Conservation (phyloP, 2,888 invertebrate species). For the Erpobdella octoculata region DNA sequence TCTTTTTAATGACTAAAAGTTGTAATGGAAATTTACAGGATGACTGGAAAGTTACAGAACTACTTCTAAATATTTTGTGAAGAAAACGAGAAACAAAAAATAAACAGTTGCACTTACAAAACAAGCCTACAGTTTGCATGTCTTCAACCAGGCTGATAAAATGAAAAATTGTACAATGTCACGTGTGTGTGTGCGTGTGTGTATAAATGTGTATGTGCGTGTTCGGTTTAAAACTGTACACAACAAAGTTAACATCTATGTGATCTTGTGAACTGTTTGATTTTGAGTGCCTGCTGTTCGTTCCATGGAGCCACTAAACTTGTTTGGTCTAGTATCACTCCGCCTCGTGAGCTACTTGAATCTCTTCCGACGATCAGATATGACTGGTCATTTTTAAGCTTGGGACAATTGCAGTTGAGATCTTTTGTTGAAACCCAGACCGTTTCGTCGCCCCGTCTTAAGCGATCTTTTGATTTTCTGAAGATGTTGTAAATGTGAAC, state of each 20-base stretch:
- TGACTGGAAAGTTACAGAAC: neutral
- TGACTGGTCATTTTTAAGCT: constrained; percentile 62
- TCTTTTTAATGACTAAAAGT: neutral
- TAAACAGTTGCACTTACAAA: no score
- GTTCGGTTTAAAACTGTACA: no score
- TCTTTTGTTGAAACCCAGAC: constrained; percentile 80
- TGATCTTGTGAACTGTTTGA: constrained; percentile 21
- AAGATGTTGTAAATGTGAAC: constrained; percentile 71
- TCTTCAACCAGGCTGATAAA: neutral
- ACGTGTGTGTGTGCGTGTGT: neutral
- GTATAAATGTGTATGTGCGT: neutral
- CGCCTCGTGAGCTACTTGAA: constrained; percentile 28
- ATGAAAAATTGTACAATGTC: neutral
- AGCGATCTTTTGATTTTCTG: constrained; percentile 60
- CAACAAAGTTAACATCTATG: constrained; percentile 23
- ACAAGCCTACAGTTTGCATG: neutral
- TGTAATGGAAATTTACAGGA: neutral
- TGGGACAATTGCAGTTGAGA: constrained; percentile 92
- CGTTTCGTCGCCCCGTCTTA: constrained; percentile 66
- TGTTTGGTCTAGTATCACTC: constrained; percentile 31
- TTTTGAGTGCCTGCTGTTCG: constrained; percentile 13
- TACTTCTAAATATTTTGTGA: neutral
- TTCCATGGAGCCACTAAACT: constrained; percentile 28
- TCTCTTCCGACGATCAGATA: constrained; percentile 33
- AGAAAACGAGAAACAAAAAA: neutral